A percentile compares a stretch with the other conserved stretches of the same genome.
These are phyloP conservation scores for Drosophila meridionalis DNA, from an alignment of 2,888 invertebrate genomes.

Conservation along the genomic window DNA sequence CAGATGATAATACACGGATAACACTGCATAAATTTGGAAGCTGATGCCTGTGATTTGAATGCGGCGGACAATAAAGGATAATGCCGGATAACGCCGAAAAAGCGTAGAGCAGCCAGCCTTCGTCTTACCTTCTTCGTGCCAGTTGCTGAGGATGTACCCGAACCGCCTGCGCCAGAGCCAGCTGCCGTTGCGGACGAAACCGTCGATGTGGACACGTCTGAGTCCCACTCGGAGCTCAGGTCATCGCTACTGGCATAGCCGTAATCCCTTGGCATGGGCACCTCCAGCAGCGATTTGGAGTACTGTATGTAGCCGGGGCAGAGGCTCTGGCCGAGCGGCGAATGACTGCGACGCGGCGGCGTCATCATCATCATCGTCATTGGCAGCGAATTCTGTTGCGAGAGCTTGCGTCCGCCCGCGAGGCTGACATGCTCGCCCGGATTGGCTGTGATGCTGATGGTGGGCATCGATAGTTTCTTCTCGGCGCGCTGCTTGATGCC, in stretches of 20 bases:
- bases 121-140: conserved; percentile 64
- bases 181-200: conserved; percentile 30
- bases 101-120: not conserved
- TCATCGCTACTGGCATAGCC: conserved; percentile 96
- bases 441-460: conserved; percentile 74
- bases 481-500: conserved; percentile 77
- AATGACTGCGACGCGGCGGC: conserved; percentile 78
- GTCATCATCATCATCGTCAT: conserved; percentile 31
- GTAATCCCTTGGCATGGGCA: conserved; percentile 91
- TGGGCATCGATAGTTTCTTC: conserved; percentile 77
- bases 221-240: conserved; percentile 96
- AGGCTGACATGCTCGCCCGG: conserved; percentile 56
- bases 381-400: conserved; percentile 58
- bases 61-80: not conserved
- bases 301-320: conserved; percentile 92
- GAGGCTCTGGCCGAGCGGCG: conserved; percentile 84
- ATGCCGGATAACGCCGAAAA: not conserved
- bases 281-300: conserved; percentile 90
- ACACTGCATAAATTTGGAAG: not conserved
- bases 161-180: conserved; percentile 33
- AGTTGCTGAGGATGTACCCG: conserved; percentile 26
- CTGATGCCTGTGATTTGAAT: not conserved
- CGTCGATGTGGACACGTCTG: conserved; percentile 87
- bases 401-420: conserved; percentile 57
- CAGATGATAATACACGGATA: not conserved